These are phyloP conservation scores for Plodia interpunctella DNA, from an alignment of 1,140 invertebrate genomes.

Conservation along the genomic window DNA sequence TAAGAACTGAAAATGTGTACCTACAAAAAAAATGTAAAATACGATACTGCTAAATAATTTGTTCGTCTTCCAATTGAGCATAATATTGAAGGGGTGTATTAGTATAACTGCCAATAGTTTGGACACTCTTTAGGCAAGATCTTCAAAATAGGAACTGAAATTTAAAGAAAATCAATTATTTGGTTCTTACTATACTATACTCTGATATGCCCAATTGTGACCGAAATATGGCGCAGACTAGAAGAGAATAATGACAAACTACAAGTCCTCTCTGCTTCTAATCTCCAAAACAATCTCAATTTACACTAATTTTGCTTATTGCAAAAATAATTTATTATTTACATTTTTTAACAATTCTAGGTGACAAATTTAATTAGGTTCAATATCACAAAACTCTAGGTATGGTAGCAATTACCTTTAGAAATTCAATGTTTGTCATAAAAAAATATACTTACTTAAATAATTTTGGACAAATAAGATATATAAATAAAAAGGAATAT, in stretches of 20 bases:
- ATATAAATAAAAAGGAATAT: neutral
- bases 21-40: too few species aligned
- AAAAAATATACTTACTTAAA: neutral
- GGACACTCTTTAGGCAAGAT: too few species aligned
- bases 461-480: too few species aligned
- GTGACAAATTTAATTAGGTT: conserved; percentile 18
- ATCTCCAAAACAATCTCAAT: conserved; percentile 10
- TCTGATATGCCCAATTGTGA: conserved; percentile 1
- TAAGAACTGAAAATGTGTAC: too few species aligned
- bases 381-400: conserved; percentile 19
- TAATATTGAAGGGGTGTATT: too few species aligned
- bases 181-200: neutral
- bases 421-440: neutral
- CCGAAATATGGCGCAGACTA: conserved; percentile 9
- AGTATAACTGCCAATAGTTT: too few species aligned
- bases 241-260: neutral
- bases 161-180: neutral
- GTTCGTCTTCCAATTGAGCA: too few species aligned
- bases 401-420: neutral
- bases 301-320: conserved; percentile 20
- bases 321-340: conserved; percentile 40
- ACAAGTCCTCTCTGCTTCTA: conserved; percentile 7
- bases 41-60: too few species aligned
- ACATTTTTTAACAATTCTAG: conserved; percentile 22
- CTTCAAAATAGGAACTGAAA: too few species aligned